Conservation (phyloP, 2,113 vertebrate genomes). For the Tiliqua scincoides region DNA sequence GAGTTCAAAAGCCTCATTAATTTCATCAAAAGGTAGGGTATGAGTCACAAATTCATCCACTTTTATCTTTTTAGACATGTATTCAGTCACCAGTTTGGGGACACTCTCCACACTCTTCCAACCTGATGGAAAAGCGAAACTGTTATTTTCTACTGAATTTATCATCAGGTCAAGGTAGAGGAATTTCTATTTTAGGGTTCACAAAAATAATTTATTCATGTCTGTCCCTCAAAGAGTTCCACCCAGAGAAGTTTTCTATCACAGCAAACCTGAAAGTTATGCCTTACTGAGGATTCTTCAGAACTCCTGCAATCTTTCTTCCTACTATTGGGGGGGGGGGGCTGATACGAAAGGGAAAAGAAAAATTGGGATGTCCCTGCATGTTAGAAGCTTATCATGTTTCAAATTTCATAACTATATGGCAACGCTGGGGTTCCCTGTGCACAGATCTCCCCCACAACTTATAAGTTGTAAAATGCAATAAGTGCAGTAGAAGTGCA, state of each 20-base stretch:
- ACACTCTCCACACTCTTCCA: conserved; percentile 83
- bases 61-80: conserved; percentile 85
- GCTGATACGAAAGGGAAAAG: background rate
- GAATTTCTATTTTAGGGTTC: background rate
- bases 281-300: background rate
- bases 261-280: background rate
- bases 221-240: background rate
- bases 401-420: background rate
- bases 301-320: background rate
- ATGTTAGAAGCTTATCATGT: background rate
- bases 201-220: background rate
- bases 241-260: background rate
- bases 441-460: background rate
- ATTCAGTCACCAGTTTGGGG: conserved; percentile 81
- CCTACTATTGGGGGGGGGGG: background rate
- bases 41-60: conserved; percentile 85
- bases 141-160: background rate
- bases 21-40: conserved; percentile 76
- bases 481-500: background rate
- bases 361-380: background rate
- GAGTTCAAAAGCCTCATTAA: conserved; percentile 82
- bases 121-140: conserved; percentile 64
- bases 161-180: background rate
- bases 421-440: background rate
- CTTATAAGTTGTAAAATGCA: background rate